Base-by-base conservation (phyloP, 2,113 vertebrate species). In the Paramormyrops kingsleyae region DNA sequence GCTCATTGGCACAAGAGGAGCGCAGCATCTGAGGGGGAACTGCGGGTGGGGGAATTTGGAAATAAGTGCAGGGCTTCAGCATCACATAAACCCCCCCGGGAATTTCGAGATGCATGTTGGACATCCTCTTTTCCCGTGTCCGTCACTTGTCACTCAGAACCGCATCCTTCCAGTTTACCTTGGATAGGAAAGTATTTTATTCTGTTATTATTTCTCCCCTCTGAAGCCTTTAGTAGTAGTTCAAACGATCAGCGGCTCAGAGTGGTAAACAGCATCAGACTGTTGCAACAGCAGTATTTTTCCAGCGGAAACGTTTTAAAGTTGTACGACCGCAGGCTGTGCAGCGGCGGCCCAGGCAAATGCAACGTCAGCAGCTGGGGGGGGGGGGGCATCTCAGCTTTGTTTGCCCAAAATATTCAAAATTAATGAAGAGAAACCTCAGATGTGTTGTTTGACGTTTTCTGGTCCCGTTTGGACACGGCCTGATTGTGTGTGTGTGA, bases 1-100 rank as follows among this genome's bases (percentile, higher is more conserved):
- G 92, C 92, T 93, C 92, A 91, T 94, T 77, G 91, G 92, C 91
- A 94, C 95, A 93, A 95, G 95, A 95, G 92, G 87, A 91, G 91
- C 90, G 87, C 92, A 93, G 94, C 93, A 93, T 94, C 93, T 92
- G 88, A 93, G 91, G 89, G 83, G 83, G 91, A 90, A 90, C 90
- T 88, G 86, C 91, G 95, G 74, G 21, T 86, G 44, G 24, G 42
- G 90, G 91, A 49, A 5, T 80, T 89, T 87, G 93, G 93, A 95
- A 95, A 94, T 91, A 92, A 94, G 95, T 91, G 94, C 92, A 92
- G 74, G 84, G 90, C 94, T 93, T 94, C 95, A 92, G 8, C 89
- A 90, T 94, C 94, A 94, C 94, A 95, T 94, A 91, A 93, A 93
- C 92, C 44, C 27, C 44, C 17, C 19, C 53, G 1, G 49, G 46